Base-by-base conservation (phyloP, 1,140 invertebrate genomes). In the Drosophila subobscura region DNA sequence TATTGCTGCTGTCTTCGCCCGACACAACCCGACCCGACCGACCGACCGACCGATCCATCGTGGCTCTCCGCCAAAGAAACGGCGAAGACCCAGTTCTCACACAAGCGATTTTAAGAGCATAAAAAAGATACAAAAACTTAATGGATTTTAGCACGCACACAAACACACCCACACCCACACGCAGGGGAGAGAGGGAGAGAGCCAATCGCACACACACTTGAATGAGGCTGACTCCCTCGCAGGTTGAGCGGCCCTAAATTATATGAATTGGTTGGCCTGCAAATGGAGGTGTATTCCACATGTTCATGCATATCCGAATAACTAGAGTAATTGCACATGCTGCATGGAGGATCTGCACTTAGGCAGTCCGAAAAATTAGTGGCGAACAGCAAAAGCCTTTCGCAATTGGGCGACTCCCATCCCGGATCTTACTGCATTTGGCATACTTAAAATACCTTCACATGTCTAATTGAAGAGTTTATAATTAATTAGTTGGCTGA, bases 101-200 rank as follows among this genome's bases (percentile, higher is more conserved):
- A 86, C 81, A 88, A 86, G 81, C 78, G 65, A 81, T 86, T 86
- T 86, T 72, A 74, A 71, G 60, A 75, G 70, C 70, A 75, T 61
- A 73, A 78, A 76, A 79, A 76, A 76, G 72, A 84, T 76, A 86
- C 66, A 76, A 76, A 74, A 77, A 85, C 64, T 67, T 86, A 86
- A 86, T 86, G 83, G 77, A 86, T 88, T 86, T 88, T 72, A 88
- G 76, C 83, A 88, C 83, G 83, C 84, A 86, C 84, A 88, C 59
- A 72, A 40, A 47, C 45, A 72, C 60, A 64, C 50, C 52, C 59
- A 29, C 42, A 27, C 29, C 22, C 5, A 49, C 4, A 20, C 10
- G 29, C 16, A 44, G 0, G 3, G 29, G 8, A 33, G 29, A 33
- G 29, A 33, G 29, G 37, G 37, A 72, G 27, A 63, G 5, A 52